Conservation (phyloP, 2,113 vertebrate species). For the Gopherus evgoodei region DNA sequence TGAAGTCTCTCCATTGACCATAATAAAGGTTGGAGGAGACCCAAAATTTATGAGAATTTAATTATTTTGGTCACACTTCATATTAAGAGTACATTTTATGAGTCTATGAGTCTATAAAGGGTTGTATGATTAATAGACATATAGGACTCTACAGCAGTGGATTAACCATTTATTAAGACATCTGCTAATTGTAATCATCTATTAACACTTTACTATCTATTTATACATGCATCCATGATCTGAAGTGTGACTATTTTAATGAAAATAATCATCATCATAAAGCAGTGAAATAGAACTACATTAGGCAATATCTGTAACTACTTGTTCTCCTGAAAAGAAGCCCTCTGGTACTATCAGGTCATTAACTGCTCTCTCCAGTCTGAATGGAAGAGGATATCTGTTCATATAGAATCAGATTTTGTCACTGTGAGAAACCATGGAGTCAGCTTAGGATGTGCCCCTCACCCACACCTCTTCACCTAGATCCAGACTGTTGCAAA, state of each 20-base stretch:
- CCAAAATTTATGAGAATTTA: not conserved
- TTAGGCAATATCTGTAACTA: not conserved
- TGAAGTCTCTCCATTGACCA: not conserved
- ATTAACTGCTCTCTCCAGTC: not conserved
- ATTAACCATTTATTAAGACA: not conserved
- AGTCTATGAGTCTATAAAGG: not conserved
- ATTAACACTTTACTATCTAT: not conserved
- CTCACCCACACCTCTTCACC: not conserved
- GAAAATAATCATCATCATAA: not conserved
- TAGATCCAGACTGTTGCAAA: not conserved
- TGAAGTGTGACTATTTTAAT: rapidly evolving
- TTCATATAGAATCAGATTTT: not conserved
- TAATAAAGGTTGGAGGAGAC: not conserved
- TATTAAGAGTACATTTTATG: not conserved
- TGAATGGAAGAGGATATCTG: not conserved
- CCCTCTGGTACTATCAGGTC: not conserved
- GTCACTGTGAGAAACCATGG: not conserved
- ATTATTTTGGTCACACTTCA: not conserved
- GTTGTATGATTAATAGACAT: not conserved
- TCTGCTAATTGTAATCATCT: not conserved
- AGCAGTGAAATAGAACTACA: not conserved
- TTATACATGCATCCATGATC: not conserved
- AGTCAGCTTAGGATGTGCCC: not conserved
- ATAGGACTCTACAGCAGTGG: not conserved
- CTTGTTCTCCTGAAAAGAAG: not conserved